Percentiles rank a stretch among this genome's conserved stretches.
Conservation (phyloP, 2,113 vertebrate genomes). For the Neofelis nebulosa region DNA sequence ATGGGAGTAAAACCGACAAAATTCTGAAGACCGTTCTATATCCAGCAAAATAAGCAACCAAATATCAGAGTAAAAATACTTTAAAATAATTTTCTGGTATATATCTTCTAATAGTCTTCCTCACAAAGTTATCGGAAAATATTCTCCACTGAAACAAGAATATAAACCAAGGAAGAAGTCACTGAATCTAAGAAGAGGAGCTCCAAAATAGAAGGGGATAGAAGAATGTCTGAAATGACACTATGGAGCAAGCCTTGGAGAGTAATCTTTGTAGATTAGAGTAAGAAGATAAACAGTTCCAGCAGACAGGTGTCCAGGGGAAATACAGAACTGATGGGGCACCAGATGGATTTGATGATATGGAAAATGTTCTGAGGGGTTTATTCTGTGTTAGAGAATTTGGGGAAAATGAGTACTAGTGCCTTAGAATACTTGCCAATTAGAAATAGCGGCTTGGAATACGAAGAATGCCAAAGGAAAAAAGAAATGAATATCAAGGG, state of each 20-base stretch:
- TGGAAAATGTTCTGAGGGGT: neutral
- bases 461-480: neutral
- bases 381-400: neutral
- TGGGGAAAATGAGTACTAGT: neutral
- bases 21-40: neutral
- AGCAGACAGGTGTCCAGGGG: neutral
- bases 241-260: neutral
- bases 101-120: neutral
- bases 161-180: neutral
- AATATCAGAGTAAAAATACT: neutral
- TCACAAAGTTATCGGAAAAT: neutral
- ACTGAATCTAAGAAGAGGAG: neutral
- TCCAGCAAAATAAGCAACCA: neutral
- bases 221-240: rapidly evolving
- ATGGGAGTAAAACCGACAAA: neutral
- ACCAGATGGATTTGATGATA: neutral
- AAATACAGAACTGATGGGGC: neutral
- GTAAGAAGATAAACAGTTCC: neutral
- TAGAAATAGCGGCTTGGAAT: neutral
- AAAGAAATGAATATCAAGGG: neutral
- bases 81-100: neutral
- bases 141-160: neutral
- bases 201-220: neutral
- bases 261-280: neutral
- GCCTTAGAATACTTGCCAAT: neutral